Evolutionary conservation across 2,888 invertebrate genomes (phyloP).

Genomic region (Iphiclides podalirius): DNA sequence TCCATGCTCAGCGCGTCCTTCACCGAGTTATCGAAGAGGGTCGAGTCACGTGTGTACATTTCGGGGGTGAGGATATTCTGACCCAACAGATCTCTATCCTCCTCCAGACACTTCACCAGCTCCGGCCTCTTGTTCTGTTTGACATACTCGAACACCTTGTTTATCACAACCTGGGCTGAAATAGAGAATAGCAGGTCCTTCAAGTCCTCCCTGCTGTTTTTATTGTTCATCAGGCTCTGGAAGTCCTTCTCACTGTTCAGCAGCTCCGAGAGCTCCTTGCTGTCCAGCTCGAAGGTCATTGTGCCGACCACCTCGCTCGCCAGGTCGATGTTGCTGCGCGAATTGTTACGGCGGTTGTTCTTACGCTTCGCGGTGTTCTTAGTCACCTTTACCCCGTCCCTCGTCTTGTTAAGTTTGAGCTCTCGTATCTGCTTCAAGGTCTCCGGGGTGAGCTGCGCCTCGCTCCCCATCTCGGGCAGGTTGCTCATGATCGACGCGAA

Average conservation of each 20-base stretch:
- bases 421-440: slow-evolving; percentile 72
- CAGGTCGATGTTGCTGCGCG: slow-evolving; percentile 50
- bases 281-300: slow-evolving; percentile 61
- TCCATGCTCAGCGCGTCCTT: slow-evolving; percentile 65
- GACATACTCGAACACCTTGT: slow-evolving; percentile 64
- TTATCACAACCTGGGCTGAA: slow-evolving; percentile 65
- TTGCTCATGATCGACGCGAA: slow-evolving; percentile 66
- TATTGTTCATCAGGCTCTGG: slow-evolving; percentile 51
- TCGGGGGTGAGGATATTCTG: slow-evolving; percentile 51
- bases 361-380: slow-evolving; percentile 70
- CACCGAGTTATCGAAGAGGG: slow-evolving; percentile 59
- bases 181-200: slow-evolving; percentile 61
- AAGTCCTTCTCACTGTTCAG: slow-evolving; percentile 60
- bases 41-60: slow-evolving; percentile 56
- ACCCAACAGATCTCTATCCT: slow-evolving; percentile 49
- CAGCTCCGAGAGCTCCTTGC: slow-evolving; percentile 54
- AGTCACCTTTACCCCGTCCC: slow-evolving; percentile 67
- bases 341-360: slow-evolving; percentile 51
- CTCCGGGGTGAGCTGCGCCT: slow-evolving; percentile 68
- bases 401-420: slow-evolving; percentile 57
- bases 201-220: slow-evolving; percentile 55
- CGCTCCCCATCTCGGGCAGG: slow-evolving; percentile 59
- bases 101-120: slow-evolving; percentile 53
- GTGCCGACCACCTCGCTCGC: slow-evolving; percentile 47
- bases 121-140: slow-evolving; percentile 60